These are phyloP conservation scores for Strongylocentrotus purpuratus DNA, from an alignment of 35 echinoderm and acorn worm genomes.

Conservation along the genomic window DNA sequence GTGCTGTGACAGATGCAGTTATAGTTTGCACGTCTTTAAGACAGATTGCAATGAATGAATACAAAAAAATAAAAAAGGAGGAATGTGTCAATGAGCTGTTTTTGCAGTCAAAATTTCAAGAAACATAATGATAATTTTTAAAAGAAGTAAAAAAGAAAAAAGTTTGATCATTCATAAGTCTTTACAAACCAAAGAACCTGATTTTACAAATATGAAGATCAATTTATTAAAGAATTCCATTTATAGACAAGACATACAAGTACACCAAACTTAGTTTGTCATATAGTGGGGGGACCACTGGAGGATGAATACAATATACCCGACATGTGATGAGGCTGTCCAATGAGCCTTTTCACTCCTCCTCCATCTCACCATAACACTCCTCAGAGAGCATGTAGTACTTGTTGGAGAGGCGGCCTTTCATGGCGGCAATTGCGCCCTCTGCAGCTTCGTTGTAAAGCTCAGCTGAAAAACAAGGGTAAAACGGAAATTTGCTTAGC, in stretches of 20 bases:
- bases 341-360: slow-evolving; percentile 63
- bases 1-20: background rate
- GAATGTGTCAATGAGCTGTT: background rate
- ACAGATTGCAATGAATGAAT: background rate
- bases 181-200: background rate
- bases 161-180: too few relatives aligned
- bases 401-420: slow-evolving; percentile 93
- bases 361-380: slow-evolving; percentile 90
- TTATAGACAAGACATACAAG: background rate
- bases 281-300: background rate
- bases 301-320: slow-evolving; percentile 33
- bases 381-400: slow-evolving; percentile 99
- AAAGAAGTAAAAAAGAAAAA: background rate
- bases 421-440: slow-evolving; percentile 84
- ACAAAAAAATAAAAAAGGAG: background rate
- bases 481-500: background rate
- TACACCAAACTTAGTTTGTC: background rate
- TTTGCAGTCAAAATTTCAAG: background rate
- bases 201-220: background rate
- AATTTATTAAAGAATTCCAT: background rate
- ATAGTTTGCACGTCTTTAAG: background rate
- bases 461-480: slow-evolving; percentile 67
- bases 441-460: slow-evolving; percentile 97
- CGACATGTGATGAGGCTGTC: background rate
- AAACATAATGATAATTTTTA: background rate